Evolutionary conservation across 2,888 invertebrate genomes (phyloP), one percentile per base, ranked within the genome.

Genomic region (Lasioglossum villosulum): DNA sequence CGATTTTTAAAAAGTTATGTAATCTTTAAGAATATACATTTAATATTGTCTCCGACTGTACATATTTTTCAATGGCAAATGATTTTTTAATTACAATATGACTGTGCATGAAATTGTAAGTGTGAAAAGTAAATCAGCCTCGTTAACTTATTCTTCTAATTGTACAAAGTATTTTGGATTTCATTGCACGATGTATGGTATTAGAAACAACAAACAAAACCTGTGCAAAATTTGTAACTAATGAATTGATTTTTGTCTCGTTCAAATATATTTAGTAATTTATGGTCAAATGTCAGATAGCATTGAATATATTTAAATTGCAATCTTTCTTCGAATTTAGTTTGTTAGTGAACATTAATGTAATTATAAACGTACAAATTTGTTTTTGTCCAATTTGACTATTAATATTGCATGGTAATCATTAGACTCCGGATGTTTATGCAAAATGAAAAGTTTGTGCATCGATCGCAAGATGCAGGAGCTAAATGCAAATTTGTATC

Each of bases 101-200:
- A 70, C 5, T 23, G 68, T 68, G 39, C 70, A 70, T 39, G 70
- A n/a, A 70, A 23, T 39, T 37, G n/a, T 30, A 37, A 68, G 23
- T n/a, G 37, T 70, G 0, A n/a, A 73, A 73, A n/a, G 30, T 45
- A 72, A 30, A 63, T 78, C 71, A 48, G 37, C 68, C 27, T 66
- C 39, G 79, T 66, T 82, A 83, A 80, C 71, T 76, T 14, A 23
- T 79, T 78, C 80, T 73, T 63, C 56, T 83, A 75, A 75, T 79
- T 56, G 52, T 75, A 63, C 56, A 76, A 73, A 74, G 71, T 78
- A 42, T 23, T 74, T 72, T 76, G 39, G 27, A 70, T 82, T 89
- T 80, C 88, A 89, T 92, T 90, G 93, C 91, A 93, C 89, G 92
- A 92, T 91, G 91, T 92, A 93, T 93, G 93, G 93, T 92, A 93